Evolutionary conservation across 2,113 vertebrate genomes (phyloP).

Genomic region (Nematolebias whitei): DNA sequence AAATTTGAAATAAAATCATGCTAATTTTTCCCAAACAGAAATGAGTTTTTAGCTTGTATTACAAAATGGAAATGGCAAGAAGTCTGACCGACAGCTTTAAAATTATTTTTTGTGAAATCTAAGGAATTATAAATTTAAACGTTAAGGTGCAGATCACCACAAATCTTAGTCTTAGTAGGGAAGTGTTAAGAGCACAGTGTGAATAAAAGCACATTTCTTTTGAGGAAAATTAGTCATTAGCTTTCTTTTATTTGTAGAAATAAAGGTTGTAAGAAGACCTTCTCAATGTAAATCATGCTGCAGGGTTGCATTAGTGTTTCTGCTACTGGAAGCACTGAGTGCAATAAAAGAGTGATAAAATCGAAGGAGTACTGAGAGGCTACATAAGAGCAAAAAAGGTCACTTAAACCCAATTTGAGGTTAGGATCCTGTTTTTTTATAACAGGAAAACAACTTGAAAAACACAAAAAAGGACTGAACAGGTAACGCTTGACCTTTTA

Average conservation of each 20-base stretch:
- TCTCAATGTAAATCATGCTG: background rate
- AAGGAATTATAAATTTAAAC: no score
- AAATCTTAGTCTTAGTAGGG: background rate
- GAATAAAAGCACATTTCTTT: background rate
- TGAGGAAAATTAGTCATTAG: background rate
- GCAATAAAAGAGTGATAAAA: background rate
- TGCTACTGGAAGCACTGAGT: background rate
- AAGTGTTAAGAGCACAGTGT: no score
- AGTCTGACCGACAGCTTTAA: no score
- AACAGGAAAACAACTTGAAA: background rate
- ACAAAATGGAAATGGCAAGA: no score
- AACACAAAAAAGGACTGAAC: background rate
- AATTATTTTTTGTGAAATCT: no score
- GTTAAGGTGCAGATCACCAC: background rate
- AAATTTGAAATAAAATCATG: no score
- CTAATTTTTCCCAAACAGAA: no score
- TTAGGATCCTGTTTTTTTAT: background rate
- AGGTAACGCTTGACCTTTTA: no score
- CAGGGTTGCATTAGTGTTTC: background rate
- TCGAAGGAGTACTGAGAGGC: background rate
- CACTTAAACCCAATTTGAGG: background rate
- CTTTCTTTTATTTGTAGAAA: background rate
- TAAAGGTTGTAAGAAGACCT: background rate
- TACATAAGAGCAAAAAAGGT: background rate
- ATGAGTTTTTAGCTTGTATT: no score